Conservation (phyloP, 2,797 vertebrate species). For the Pipistrellus kuhlii region DNA sequence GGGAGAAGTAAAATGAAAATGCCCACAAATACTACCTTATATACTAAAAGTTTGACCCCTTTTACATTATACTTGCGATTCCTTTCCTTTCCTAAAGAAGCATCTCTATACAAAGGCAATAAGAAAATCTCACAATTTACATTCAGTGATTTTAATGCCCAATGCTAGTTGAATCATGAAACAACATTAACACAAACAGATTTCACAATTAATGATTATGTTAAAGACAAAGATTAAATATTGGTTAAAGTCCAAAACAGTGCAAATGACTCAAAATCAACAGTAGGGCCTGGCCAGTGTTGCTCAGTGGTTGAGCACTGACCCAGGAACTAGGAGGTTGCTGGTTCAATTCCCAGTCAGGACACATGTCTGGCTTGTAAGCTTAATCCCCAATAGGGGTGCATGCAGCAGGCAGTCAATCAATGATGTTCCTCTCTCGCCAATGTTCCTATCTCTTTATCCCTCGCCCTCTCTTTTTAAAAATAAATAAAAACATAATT, state of each 20-base stretch:
- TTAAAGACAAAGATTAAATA: conserved; percentile 41
- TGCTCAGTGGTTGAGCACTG: no score
- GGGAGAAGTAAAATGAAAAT: conserved; percentile 21
- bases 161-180: conserved; percentile 14
- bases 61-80: conserved; percentile 7
- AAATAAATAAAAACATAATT: no score
- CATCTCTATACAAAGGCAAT: conserved; percentile 14
- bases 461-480: no score
- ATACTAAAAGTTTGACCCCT: conserved; percentile 19
- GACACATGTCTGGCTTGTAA: no score
- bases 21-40: background rate
- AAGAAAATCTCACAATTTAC: background rate
- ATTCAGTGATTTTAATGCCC: background rate
- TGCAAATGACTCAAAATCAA: conserved; percentile 34
- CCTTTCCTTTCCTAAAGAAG: conserved; percentile 52
- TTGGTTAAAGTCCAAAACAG: conserved; percentile 4
- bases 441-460: no score
- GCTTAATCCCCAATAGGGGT: no score
- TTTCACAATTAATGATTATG: conserved; percentile 53
- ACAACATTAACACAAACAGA: background rate
- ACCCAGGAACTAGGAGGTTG: no score
- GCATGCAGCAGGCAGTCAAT: no score
- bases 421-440: no score
- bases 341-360: no score
- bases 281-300: no score